A percentile compares a stretch with the other conserved stretches of the same genome.
phyloP scores from a whole-genome alignment of 2,888 invertebrate genomes.

The Lasioglossum calceatum region DNA sequence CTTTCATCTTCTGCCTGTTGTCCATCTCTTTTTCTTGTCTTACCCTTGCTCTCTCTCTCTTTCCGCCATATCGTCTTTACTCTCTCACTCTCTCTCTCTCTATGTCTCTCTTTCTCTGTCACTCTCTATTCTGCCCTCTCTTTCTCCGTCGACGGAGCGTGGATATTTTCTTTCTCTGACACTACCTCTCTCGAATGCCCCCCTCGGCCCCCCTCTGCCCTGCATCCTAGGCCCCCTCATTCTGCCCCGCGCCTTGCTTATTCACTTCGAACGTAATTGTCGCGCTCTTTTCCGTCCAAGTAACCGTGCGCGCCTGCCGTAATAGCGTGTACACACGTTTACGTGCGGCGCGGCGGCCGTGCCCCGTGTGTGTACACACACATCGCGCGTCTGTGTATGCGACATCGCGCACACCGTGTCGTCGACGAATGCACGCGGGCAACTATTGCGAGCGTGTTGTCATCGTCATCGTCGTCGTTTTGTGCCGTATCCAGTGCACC shows the following conservation, averaged over 20 bases:
- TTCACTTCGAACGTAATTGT: slow-evolving; percentile 57
- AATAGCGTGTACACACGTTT: slow-evolving; percentile 51
- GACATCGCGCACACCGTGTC: slow-evolving; percentile 38
- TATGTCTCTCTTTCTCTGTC: not conserved
- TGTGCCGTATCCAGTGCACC: slow-evolving; percentile 52
- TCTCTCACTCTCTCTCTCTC: slow-evolving; percentile 19
- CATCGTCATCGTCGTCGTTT: slow-evolving; percentile 55
- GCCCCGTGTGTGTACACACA: not conserved
- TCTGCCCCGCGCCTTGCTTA: slow-evolving; percentile 45
- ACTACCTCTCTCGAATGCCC: not conserved
- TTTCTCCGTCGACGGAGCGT: not conserved
- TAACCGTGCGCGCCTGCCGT: slow-evolving; percentile 64
- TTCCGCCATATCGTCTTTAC: not conserved
- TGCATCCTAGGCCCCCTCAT: not conserved
- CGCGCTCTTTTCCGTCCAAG: slow-evolving; percentile 66
- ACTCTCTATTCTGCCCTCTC: not conserved
- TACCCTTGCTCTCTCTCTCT: slow-evolving; percentile 8
- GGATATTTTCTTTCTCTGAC: slow-evolving; percentile 53
- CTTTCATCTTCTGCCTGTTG: slow-evolving; percentile 46
- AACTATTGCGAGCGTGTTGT: slow-evolving; percentile 63
- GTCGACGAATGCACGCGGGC: slow-evolving; percentile 68
- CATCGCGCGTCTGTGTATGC: not conserved
- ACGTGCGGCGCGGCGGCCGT: not conserved
- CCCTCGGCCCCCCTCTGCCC: not conserved
- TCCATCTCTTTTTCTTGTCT: slow-evolving; percentile 20